phyloP scores from a whole-genome alignment of 1,140 invertebrate genomes.

The Leptinotarsa defecta region DNA sequence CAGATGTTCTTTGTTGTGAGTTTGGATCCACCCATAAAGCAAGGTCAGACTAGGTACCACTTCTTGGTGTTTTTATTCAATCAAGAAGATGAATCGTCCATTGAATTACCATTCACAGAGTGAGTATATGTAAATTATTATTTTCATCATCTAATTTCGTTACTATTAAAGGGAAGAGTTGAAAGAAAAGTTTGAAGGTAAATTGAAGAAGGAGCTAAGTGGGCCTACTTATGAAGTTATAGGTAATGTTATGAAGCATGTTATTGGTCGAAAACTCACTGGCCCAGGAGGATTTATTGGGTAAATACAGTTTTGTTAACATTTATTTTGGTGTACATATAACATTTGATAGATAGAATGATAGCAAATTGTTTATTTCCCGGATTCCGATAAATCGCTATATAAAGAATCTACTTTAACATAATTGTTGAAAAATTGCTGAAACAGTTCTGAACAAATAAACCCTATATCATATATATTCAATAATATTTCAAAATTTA shows the following conservation, averaged over 20 bases:
- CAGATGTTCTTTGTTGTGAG: conserved; percentile 99
- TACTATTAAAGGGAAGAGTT: conserved; percentile 76
- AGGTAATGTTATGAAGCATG: conserved; percentile 93
- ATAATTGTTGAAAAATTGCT: too few relatives aligned
- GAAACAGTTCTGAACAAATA: too few relatives aligned
- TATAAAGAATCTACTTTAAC: too few relatives aligned
- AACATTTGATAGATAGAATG: too few relatives aligned
- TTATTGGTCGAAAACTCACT: conserved; percentile 93
- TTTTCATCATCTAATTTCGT: conserved; percentile 6
- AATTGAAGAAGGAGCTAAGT: conserved; percentile 86
- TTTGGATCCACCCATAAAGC: conserved; percentile 98
- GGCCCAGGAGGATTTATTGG: conserved; percentile 91
- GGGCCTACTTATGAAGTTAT: conserved; percentile 96
- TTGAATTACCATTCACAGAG: conserved; percentile 91
- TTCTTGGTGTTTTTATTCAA: conserved; percentile 94
- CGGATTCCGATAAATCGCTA: too few relatives aligned
- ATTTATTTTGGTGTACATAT: too few relatives aligned
- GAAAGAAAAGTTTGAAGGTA: conserved; percentile 92
- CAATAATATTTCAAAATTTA: too few relatives aligned
- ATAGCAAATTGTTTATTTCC: too few relatives aligned
- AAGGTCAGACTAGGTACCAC: conserved; percentile 96
- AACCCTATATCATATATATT: too few relatives aligned
- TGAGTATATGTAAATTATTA: conserved; percentile 59
- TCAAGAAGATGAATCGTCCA: conserved; percentile 91
- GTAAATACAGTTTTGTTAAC: conserved; percentile 57